Base-by-base conservation (phyloP, 2,113 vertebrate genomes). In the Cyanoramphus novaezelandiae region DNA sequence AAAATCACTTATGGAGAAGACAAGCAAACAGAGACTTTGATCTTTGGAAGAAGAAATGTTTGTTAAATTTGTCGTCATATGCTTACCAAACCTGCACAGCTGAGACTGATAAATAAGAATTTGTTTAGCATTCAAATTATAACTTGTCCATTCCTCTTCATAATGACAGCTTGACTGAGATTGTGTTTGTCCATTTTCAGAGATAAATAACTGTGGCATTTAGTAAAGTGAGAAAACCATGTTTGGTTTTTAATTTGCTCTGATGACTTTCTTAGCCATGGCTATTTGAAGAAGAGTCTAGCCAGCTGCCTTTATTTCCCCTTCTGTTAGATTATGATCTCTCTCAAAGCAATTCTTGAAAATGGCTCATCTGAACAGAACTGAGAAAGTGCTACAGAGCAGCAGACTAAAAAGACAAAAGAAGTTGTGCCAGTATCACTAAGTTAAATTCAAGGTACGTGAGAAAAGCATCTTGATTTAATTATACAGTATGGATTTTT, bases 281-380 rank as follows among this genome's bases (percentile, higher is more conserved):
- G 62, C 92, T 94, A 70, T 92, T 93, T 94, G 74, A 98, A 90
- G 85, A 87, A 94, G 60, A 49, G 31, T 91, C 77, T 69, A 93
- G 74, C 87, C 80, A 92, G 37, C 86, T 95, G 92, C 68, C 68
- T 88, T 93, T 95, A 96, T 97, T 82, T 93, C 85, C 64, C 82
- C 87, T 95, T 77, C 68, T 93, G 71, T 96, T 84, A 92, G 62
- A 84, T 96, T 81, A 92, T 67, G 72, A 90, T 92, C 78, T 85
- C 60, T 90, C 94, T 97, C 46, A 91, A 97, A 94, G 97, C 81
- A 95, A 94, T 92, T 69, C 47, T 96, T 95, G 90, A 93, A 96
- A 96, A 95, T 82, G 37, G 57, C 86, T 93, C 86, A 94, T 96
- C 57, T 88, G 93, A 97, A 95, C 44, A 88, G 60, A 94, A 97